These are phyloP conservation scores for Sciurus vulgaris DNA, from an alignment of 2,797 vertebrate species.

Conservation along the genomic window DNA sequence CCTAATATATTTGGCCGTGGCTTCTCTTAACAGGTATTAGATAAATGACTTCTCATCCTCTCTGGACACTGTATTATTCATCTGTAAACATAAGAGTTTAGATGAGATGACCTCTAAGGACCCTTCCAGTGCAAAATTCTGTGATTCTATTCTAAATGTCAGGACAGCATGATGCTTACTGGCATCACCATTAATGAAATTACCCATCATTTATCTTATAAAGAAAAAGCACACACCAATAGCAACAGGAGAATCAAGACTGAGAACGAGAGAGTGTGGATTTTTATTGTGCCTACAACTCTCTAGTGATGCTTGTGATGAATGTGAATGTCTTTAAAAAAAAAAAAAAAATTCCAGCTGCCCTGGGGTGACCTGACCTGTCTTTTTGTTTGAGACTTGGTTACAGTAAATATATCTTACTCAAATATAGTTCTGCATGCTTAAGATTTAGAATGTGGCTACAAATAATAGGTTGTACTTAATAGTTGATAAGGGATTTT, in stretches of 20 bases:
- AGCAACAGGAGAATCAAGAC: constrained; percentile 63
- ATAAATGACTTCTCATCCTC: constrained; percentile 55
- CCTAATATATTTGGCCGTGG: constrained; percentile 5
- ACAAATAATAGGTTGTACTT: constrained; percentile 41
- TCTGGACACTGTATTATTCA: constrained; percentile 53
- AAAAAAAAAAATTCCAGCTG: constrained; percentile 28
- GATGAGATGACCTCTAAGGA: constrained; percentile 51
- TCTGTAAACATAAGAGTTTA: constrained; percentile 52
- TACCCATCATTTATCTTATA: constrained; percentile 76
- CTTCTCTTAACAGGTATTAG: constrained; percentile 54
- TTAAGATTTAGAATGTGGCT: constrained; percentile 14
- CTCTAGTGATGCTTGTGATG: constrained; percentile 73
- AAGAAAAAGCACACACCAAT: constrained; percentile 56
- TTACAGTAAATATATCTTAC: not conserved
- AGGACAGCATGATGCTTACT: constrained; percentile 67
- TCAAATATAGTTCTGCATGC: not conserved
- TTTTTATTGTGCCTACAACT: constrained; percentile 70
- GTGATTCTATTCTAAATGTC: constrained; percentile 74
- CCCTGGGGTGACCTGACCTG: constrained; percentile 9
- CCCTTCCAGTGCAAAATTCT: constrained; percentile 61
- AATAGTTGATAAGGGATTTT: constrained; percentile 14
- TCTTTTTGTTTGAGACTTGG: constrained; percentile 73
- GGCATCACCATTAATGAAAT: constrained; percentile 78
- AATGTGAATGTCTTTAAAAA: constrained; percentile 70
- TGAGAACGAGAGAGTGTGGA: constrained; percentile 61